Percentiles rank a stretch among this genome's conserved stretches.
Conservation (phyloP, 2,888 invertebrate species). For the Perithous albicinctus region DNA sequence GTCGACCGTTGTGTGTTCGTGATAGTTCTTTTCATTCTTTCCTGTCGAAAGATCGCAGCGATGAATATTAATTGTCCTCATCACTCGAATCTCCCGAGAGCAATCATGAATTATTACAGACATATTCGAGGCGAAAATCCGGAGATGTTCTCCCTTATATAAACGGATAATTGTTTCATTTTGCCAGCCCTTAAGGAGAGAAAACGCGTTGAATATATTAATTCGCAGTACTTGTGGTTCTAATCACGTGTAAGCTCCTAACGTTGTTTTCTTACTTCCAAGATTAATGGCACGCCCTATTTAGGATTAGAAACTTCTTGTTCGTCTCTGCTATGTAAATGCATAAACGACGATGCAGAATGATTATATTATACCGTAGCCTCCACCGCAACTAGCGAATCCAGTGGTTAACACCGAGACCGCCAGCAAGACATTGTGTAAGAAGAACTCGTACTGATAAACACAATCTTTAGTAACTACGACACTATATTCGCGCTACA, state of each 20-base stretch:
- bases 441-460: conserved; percentile 37
- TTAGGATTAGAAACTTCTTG: conserved; percentile 61
- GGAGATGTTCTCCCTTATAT: neutral
- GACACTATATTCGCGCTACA: neutral
- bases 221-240: conserved; percentile 37
- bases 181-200: conserved; percentile 5
- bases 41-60: conserved; percentile 2
- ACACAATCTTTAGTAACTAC: conserved; percentile 24
- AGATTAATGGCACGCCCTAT: conserved; percentile 30
- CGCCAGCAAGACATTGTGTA: conserved; percentile 20
- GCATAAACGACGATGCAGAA: conserved; percentile 30
- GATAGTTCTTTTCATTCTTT: conserved; percentile 27
- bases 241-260: conserved; percentile 41
- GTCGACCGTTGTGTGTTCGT: conserved; percentile 3
- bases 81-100: neutral
- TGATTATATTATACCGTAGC: conserved; percentile 44
- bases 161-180: conserved; percentile 51
- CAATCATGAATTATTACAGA: conserved; percentile 49
- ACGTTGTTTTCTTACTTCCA: conserved; percentile 7
- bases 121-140: conserved; percentile 23
- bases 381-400: conserved; percentile 43
- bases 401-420: conserved; percentile 51
- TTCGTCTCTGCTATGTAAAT: conserved; percentile 14
- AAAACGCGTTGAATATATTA: conserved; percentile 32
- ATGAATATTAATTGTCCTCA: conserved; percentile 34